Conservation (phyloP, 2,888 invertebrate species). For the Andrena praecox region DNA sequence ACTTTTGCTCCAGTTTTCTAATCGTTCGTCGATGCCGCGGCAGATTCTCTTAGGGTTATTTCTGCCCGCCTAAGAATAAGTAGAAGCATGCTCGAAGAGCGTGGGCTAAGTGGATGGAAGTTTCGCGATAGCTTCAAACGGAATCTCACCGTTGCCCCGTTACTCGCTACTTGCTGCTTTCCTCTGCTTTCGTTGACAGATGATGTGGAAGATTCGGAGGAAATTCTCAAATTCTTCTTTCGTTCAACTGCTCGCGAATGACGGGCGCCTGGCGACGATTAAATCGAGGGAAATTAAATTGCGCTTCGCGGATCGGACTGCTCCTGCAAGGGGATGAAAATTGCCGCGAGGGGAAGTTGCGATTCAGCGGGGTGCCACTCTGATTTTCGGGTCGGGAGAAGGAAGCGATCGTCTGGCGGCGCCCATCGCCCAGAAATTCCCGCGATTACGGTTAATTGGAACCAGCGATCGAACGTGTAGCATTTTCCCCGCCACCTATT, state of each 20-base stretch:
- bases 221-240: not conserved
- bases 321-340: conserved; percentile 13
- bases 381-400: not conserved
- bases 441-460: conserved; percentile 16
- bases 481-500: not conserved
- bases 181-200: too few relatives aligned
- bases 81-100: conserved; percentile 13
- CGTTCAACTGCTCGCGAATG: conserved; percentile 3
- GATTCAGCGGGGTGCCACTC: conserved; percentile 1
- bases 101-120: conserved; percentile 22
- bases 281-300: conserved; percentile 38
- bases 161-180: too few relatives aligned
- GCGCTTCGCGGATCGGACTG: conserved; percentile 15
- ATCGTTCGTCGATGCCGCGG: not conserved
- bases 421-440: not conserved
- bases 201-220: too few relatives aligned
- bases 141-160: conserved; percentile 55
- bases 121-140: conserved; percentile 63
- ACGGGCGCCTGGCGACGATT: conserved; percentile 9
- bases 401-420: not conserved
- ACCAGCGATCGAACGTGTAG: not conserved
- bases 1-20: not conserved
- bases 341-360: not conserved
- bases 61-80: not conserved
- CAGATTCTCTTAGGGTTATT: not conserved